phyloP scores from a whole-genome alignment of 2,113 vertebrate species.

The Lycocorax pyrrhopterus region DNA sequence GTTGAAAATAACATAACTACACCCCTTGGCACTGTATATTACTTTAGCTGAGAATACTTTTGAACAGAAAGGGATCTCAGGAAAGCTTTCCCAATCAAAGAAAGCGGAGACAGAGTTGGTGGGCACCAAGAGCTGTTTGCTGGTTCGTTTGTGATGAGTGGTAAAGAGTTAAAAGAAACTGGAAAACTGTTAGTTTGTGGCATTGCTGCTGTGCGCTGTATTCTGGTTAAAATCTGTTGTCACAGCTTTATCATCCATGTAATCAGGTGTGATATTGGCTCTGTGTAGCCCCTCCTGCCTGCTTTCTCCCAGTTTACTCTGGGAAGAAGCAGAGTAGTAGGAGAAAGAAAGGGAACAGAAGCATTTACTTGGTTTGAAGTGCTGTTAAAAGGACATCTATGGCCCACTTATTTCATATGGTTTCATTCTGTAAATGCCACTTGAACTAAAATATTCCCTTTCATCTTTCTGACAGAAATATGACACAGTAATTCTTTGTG shows the following conservation, averaged over 20 bases:
- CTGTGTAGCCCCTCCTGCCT: background rate
- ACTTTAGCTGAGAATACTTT: background rate
- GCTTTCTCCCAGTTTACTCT: conserved; percentile 17
- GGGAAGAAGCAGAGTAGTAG: conserved; percentile 8
- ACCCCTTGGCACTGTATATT: background rate
- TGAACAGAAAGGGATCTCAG: background rate
- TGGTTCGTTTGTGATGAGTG: background rate
- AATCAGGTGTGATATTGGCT: conserved; percentile 55
- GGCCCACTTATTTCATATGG: conserved; percentile 35
- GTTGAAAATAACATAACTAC: background rate
- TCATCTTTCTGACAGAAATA: conserved; percentile 77
- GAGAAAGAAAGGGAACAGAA: conserved; percentile 18
- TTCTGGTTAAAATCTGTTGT: conserved; percentile 35
- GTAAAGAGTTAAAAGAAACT: conserved; percentile 15
- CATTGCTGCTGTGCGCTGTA: background rate
- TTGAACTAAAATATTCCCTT: conserved; percentile 76
- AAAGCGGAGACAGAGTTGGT: background rate
- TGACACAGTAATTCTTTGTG: conserved; percentile 76
- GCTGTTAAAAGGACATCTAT: conserved; percentile 45
- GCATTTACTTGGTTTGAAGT: conserved; percentile 65
- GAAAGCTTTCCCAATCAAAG: background rate
- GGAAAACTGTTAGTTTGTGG: background rate
- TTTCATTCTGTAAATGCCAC: conserved; percentile 72
- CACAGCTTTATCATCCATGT: conserved; percentile 31
- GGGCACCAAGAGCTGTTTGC: background rate